Evolutionary conservation across 2,797 vertebrate species (phyloP).

Genomic region (Gambusia yucatana): DNA sequence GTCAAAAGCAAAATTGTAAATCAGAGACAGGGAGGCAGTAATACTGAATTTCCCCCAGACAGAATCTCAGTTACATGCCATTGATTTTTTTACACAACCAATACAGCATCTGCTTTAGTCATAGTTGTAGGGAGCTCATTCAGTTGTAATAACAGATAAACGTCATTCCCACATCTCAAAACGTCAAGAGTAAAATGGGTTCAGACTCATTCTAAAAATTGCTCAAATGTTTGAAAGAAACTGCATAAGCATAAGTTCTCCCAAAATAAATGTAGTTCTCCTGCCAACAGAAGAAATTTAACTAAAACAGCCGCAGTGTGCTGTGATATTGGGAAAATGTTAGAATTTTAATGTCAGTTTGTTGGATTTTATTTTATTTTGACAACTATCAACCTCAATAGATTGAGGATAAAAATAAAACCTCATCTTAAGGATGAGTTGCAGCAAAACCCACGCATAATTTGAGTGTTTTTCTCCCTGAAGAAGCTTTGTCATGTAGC

Average conservation of each 20-base stretch:
- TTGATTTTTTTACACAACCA: conserved; percentile 3
- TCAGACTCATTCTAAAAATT: not conserved
- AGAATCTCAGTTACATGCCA: not conserved
- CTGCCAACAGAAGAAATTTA: not conserved
- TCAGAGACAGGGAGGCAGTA: not conserved
- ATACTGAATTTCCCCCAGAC: not conserved
- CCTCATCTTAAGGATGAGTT: not conserved
- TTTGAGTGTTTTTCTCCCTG: not conserved
- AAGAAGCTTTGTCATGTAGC: conserved; percentile 1
- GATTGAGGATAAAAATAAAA: not conserved
- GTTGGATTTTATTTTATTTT: not conserved
- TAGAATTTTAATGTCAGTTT: not conserved
- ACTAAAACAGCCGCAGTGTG: not conserved
- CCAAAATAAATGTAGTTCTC: not conserved
- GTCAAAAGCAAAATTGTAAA: not conserved
- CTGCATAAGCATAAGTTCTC: not conserved
- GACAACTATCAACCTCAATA: not conserved
- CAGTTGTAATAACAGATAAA: not conserved
- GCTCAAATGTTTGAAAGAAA: conserved; percentile 1
- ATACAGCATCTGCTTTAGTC: not conserved
- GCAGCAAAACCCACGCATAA: not conserved
- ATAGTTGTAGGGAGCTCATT: not conserved
- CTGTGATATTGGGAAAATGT: not conserved
- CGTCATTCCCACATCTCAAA: not conserved
- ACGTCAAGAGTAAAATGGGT: not conserved